Base-by-base conservation (phyloP, 1,140 invertebrate species). In the Centruroides sculpturatus region DNA sequence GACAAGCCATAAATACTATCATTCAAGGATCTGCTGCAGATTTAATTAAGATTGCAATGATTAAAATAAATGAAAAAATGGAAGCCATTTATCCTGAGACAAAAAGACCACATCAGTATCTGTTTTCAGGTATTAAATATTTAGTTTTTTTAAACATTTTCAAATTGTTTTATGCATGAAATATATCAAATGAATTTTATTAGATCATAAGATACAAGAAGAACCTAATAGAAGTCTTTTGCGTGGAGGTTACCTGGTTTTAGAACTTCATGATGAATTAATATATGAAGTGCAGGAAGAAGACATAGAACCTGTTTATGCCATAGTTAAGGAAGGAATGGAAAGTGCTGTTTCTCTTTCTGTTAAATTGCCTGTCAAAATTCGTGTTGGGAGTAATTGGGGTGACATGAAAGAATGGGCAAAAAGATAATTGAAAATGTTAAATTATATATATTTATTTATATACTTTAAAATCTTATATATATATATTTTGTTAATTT, bases 1-100 rank as follows among this genome's bases (percentile, higher is more conserved):
- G 96, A 53, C 93, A 98, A 78, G 92, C 92, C 13, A 80, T 98
- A 0, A 98, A 99, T 72, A 89, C 92, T 6, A 88, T 83, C 36
- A 86, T 98, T 53, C 95, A 98, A 77, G 95, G 94, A 0, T 94
- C 92, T 2, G 95, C 93, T 0, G 88, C 93, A 6, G 95, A 98
- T 75, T 82, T 99, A 46, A 85, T 89, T 0, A 98, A 98, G 73
- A 82, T 77, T 46, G 91, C 93, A 0, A 92, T 97, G 83, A 78
- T 90, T 41, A 75, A 78, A 54, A 84, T 96, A 67, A 83, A 88
- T 67, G 62, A 61, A 60, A 72, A 63, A 69, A 78, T 70, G 71
- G 67, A 35, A 3, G 36, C 46, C 1, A 35, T 3, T 35, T 62
- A 51, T 41, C 57, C 61, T 7, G 53, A 62, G 5, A 23, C 63